Base-by-base conservation (phyloP, 2,797 vertebrate genomes). In the Eidolon dupreanum region DNA sequence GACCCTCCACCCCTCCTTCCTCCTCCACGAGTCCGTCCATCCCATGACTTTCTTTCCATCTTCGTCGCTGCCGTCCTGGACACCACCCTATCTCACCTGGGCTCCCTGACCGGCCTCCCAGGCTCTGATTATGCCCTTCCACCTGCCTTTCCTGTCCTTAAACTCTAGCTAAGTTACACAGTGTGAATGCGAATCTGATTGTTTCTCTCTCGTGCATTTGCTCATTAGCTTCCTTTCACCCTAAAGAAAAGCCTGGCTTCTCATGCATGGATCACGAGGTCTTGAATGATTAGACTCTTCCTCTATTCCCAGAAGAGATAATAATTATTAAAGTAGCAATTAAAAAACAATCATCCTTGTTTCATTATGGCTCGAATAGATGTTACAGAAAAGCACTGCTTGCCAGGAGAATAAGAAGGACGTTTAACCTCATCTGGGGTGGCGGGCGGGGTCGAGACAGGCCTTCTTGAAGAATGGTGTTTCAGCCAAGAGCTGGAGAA, bases 51-150 rank as follows among this genome's bases (percentile, higher is more conserved):
- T n/a, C 36, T 16, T 36, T 31, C 41, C 20, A 0, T 15, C 46
- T 65, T 28, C 12, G 1, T 26, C 59, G 10, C 15, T 9, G 3
- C 31, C 5, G 0, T 1, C 26, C 7, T 0, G 19, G 71, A 31
- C 4, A 6, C 13, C 13, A 12, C 10, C 17, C 0, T 33, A 7
- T 57, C 28, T 6, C 55, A 8, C n/a, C 0, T 31, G 11, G 31
- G 31, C 31, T 28, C 20, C 31, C 26, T 57, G 1, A 24, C 55
- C 10, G 4, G 24, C 9, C 55, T 26, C 24, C 24, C 24, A 24
- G 55, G 26, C 24, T 57, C 55, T 11, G 55, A 26, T 26, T 3
- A 57, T 26, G 55, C 28, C 16, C 36, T 12, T 53, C 75, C 19
- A 1, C 2, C 17, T 73, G 31, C 9, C 5, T 63, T 26, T 36